phyloP scores from a whole-genome alignment of 1,140 invertebrate genomes.

The Colletes gigas region DNA sequence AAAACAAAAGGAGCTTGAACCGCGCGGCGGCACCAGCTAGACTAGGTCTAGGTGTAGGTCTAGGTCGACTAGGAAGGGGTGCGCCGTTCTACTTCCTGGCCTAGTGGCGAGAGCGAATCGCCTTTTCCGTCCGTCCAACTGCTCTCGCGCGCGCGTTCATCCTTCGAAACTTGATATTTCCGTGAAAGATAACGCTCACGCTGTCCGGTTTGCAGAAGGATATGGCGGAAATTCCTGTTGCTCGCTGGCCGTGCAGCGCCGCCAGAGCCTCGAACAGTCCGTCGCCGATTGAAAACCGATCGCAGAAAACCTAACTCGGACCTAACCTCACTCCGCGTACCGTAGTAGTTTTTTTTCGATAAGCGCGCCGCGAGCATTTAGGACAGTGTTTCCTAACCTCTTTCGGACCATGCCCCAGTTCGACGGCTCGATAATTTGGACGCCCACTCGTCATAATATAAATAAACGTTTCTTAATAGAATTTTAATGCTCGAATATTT shows the following conservation, averaged over 20 bases:
- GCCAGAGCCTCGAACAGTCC: not conserved
- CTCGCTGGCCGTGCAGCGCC: too few relatives aligned
- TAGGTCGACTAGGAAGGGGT: conserved; percentile 72
- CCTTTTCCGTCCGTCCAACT: conserved; percentile 48
- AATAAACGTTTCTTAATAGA: too few relatives aligned
- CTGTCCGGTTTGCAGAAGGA: conserved; percentile 24
- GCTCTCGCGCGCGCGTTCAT: conserved; percentile 16
- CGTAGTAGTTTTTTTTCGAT: too few relatives aligned
- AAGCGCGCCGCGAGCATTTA: not conserved
- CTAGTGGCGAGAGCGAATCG: conserved; percentile 66
- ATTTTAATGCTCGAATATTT: too few relatives aligned
- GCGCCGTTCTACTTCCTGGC: conserved; percentile 67
- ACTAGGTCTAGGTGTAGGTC: conserved; percentile 76
- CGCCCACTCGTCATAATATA: too few relatives aligned
- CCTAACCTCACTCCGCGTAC: too few relatives aligned
- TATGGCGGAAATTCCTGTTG: conserved; percentile 17
- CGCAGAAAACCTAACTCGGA: not conserved
- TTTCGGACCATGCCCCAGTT: too few relatives aligned
- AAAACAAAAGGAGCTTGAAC: conserved; percentile 49
- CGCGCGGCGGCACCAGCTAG: conserved; percentile 6
- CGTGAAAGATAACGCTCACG: conserved; percentile 35
- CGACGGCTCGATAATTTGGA: too few relatives aligned
- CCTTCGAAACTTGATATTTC: conserved; percentile 41
- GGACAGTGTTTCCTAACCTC: too few relatives aligned
- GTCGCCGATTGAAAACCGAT: not conserved